These are phyloP conservation scores for Dryas iulia DNA, from an alignment of 1,140 invertebrate species.

Conservation along the genomic window DNA sequence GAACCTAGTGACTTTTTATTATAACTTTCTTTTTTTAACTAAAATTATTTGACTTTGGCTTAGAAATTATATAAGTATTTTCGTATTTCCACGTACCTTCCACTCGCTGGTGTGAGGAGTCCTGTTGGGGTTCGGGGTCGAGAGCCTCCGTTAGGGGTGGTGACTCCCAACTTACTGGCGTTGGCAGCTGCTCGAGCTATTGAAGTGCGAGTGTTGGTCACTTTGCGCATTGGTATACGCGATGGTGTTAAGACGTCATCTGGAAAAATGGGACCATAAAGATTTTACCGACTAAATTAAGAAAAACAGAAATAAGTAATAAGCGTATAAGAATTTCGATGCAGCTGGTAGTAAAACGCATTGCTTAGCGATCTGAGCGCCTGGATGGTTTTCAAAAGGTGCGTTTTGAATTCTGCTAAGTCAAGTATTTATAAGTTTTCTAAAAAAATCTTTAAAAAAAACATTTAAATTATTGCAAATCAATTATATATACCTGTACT, in stretches of 20 bases:
- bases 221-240: slow-evolving; percentile 86
- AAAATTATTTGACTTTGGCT: too few relatives aligned
- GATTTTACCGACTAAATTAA: background rate
- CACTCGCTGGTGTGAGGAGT: slow-evolving; percentile 84
- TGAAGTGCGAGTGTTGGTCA: slow-evolving; percentile 77
- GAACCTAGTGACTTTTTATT: too few relatives aligned
- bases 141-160: slow-evolving; percentile 79
- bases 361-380: too few relatives aligned
- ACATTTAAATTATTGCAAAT: too few relatives aligned
- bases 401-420: too few relatives aligned
- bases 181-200: slow-evolving; percentile 80
- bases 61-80: too few relatives aligned
- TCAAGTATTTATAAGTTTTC: too few relatives aligned
- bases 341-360: too few relatives aligned
- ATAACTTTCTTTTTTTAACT: too few relatives aligned
- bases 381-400: too few relatives aligned
- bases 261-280: slow-evolving; percentile 44
- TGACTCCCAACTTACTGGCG: slow-evolving; percentile 73
- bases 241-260: slow-evolving; percentile 86
- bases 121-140: slow-evolving; percentile 88
- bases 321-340: too few relatives aligned
- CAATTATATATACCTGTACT: slow-evolving; percentile 87
- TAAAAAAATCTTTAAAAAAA: background rate
- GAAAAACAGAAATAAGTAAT: too few relatives aligned
- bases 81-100: slow-evolving; percentile 85